A percentile compares a stretch with the other conserved stretches of the same genome.
These are phyloP conservation scores for Colaptes auratus DNA, from an alignment of 2,113 vertebrate species.

Conservation along the genomic window DNA sequence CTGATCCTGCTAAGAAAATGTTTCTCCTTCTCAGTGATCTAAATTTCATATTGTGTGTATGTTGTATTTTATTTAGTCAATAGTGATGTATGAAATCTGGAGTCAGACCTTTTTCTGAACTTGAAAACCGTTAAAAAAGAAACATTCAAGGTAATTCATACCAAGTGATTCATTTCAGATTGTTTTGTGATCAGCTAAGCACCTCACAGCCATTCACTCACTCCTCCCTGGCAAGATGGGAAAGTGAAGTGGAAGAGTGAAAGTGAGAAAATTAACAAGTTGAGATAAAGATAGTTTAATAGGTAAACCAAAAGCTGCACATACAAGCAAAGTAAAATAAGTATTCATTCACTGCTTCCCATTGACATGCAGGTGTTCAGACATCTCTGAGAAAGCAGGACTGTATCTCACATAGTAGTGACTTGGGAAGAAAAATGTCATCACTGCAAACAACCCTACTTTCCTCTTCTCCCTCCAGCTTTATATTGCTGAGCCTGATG, in stretches of 20 bases:
- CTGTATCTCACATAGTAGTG: accelerated
- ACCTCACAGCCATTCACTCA: accelerated
- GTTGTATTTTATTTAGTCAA: background rate
- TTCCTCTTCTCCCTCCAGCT: background rate
- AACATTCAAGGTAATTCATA: background rate
- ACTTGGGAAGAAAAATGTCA: background rate
- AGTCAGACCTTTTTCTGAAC: background rate
- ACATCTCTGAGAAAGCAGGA: background rate
- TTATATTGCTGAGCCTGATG: background rate
- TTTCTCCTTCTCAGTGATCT: background rate
- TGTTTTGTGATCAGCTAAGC: background rate
- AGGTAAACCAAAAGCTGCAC: background rate
- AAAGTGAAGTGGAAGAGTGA: background rate
- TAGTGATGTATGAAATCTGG: background rate
- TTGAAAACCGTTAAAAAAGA: background rate
- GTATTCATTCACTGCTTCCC: background rate
- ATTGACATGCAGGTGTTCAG: background rate
- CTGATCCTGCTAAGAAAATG: background rate
- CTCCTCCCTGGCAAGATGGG: accelerated
- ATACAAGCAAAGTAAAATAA: background rate
- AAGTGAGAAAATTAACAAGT: background rate
- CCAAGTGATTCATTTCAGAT: background rate
- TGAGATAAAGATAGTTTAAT: background rate
- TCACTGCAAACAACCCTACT: accelerated
- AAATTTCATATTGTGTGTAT: background rate